Evolutionary conservation across 2,888 invertebrate species (phyloP).

Genomic region (Ormia ochracea): DNA sequence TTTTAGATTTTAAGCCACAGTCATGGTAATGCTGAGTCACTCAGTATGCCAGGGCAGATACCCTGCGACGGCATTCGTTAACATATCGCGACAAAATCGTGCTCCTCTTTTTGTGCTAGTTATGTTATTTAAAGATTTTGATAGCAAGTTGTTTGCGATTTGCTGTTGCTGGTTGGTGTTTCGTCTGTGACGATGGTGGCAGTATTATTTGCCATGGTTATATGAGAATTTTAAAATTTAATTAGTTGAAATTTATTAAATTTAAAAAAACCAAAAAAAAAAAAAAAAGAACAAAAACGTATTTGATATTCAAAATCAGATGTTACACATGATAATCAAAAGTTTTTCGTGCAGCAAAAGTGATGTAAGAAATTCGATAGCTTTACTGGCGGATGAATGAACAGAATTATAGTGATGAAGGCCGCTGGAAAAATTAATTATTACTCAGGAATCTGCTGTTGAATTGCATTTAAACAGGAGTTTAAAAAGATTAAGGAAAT

Average conservation of each 20-base stretch:
- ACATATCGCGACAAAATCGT: slow-evolving; percentile 61
- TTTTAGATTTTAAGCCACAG: slow-evolving; percentile 30
- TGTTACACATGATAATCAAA: slow-evolving; percentile 52
- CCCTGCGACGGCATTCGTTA: slow-evolving; percentile 32
- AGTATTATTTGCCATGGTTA: slow-evolving; percentile 23
- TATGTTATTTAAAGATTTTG: slow-evolving; percentile 47
- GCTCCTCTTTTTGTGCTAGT: slow-evolving; percentile 42
- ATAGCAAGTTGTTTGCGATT: slow-evolving; percentile 40
- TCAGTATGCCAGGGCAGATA: slow-evolving; percentile 6
- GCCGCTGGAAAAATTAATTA: not conserved
- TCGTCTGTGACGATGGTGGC: not conserved
- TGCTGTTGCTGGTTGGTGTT: not conserved
- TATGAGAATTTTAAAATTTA: slow-evolving; percentile 57
- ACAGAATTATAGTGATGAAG: too few relatives aligned
- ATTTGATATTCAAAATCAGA: slow-evolving; percentile 45
- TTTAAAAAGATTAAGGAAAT: too few relatives aligned
- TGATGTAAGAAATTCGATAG: not conserved
- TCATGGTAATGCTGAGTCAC: slow-evolving; percentile 45
- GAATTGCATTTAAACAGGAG: not conserved
- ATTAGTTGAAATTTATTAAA: slow-evolving; percentile 60
- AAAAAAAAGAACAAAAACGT: too few relatives aligned
- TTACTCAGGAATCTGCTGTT: too few relatives aligned
- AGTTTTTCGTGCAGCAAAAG: slow-evolving; percentile 14
- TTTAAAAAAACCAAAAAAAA: slow-evolving; percentile 8
- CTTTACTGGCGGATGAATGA: not conserved